Evolutionary conservation across 2,113 vertebrate species (phyloP).

Genomic region (Odocoileus virginianus): DNA sequence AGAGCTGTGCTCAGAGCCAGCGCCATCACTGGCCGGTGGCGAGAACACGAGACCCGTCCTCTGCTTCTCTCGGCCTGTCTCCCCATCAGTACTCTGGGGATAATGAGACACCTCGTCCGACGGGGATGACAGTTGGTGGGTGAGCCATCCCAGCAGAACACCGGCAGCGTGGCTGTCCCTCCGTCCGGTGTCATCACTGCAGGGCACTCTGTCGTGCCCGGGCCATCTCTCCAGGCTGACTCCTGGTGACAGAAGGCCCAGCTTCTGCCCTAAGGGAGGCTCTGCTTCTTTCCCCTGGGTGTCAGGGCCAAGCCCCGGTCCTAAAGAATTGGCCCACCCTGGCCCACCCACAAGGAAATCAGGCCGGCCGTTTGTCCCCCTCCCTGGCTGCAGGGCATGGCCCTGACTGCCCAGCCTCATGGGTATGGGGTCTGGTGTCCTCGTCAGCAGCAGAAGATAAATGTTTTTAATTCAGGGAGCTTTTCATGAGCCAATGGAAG

Average conservation of each 20-base stretch:
- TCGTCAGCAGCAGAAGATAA: conserved; percentile 10
- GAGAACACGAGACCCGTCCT: fast-evolving
- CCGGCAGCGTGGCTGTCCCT: fast-evolving
- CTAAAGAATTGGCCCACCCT: background rate
- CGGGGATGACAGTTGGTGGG: background rate
- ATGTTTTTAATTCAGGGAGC: conserved; percentile 25
- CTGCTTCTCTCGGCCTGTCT: background rate
- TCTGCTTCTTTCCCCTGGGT: background rate
- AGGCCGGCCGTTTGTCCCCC: fast-evolving
- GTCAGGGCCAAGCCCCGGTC: background rate
- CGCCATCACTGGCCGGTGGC: fast-evolving
- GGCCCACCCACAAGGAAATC: background rate
- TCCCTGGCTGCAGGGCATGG: background rate
- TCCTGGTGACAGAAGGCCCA: background rate
- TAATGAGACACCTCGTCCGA: fast-evolving
- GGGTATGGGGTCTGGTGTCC: background rate
- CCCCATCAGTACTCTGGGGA: background rate
- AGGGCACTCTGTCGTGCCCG: fast-evolving
- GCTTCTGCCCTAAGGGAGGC: background rate
- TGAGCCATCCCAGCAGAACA: fast-evolving
- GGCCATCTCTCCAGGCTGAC: background rate
- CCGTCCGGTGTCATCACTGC: fast-evolving
- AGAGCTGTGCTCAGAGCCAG: background rate
- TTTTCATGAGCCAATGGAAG: background rate
- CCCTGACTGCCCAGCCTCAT: background rate